Evolutionary conservation across 2,797 vertebrate species (phyloP).

Genomic region (Phataginus tetradactyla): DNA sequence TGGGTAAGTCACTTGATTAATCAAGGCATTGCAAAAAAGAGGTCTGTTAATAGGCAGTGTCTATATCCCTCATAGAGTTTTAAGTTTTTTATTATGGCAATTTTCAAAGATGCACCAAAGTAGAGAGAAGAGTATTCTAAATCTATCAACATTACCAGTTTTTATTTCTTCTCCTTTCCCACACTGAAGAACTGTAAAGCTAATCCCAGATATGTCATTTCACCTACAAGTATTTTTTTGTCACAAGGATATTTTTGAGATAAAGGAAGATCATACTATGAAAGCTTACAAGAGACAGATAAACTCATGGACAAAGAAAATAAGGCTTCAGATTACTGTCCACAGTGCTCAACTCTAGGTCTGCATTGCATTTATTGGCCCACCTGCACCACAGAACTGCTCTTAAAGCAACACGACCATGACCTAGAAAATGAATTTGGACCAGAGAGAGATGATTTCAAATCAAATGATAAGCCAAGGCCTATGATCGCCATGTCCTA

Average conservation of each 20-base stretch:
- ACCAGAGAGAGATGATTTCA: background rate
- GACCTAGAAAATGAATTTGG: background rate
- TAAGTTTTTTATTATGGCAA: background rate
- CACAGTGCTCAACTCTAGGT: background rate
- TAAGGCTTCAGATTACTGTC: background rate
- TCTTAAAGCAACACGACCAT: background rate
- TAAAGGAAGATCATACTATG: background rate
- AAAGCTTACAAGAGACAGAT: background rate
- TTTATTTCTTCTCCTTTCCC: background rate
- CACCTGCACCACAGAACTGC: background rate
- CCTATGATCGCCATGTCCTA: background rate
- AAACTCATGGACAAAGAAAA: background rate
- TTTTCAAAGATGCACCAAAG: background rate
- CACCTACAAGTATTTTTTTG: constrained; percentile 44
- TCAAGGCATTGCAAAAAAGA: background rate
- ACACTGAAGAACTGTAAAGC: background rate
- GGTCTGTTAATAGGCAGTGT: background rate
- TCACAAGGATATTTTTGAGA: background rate
- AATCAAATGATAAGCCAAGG: background rate
- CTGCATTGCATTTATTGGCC: background rate
- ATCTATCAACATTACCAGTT: background rate
- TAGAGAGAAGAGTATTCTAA: background rate
- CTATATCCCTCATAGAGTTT: background rate
- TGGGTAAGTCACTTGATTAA: background rate
- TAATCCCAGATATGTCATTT: background rate